Evolutionary conservation across 1,140 invertebrate species (phyloP), one percentile per base, ranked within the genome.

Genomic region (Caenorhabditis remanei): DNA sequence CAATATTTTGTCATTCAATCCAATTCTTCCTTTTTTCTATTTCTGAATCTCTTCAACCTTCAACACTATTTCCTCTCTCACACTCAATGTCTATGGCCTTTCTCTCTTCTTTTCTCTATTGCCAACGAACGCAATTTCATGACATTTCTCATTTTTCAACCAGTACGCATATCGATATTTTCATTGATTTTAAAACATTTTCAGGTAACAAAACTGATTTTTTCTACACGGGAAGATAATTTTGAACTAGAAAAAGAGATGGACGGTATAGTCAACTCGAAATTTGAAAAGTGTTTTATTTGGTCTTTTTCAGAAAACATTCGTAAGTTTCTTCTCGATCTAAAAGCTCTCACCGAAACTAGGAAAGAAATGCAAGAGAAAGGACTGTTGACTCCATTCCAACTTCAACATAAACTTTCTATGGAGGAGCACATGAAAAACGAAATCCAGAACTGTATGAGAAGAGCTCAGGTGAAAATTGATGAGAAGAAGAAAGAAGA

Each of bases 391-490:
- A 19, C 71, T 48, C 71, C 71, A 50, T 4, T 9, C 11, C n/a
- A 53, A 24, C 16, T 79, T 53, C 43, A 5, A 21, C 19, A n/a
- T 13, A 79, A 53, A 16, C 24, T 48, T 13, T 13, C 3, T 1
- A 53, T 24, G 19, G 71, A 79, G 41, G 46, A 79, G 46, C 46
- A 79, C 13, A 79, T 79, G 71, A 79, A 24, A n/a, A 46, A 24
- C 19, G 46, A 79, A 24, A 79, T 79, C 2, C 7, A 19, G 11
- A 13, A 8, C 11, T 24, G 19, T 21, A 43, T 50, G 43, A 79
- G 21, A n/a, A 11, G 19, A 14, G 46, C 46, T 32, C 71, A 79
- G 13, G n/a, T 53, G 14, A 79, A 50, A 24, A 21, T 24, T 32
- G 71, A 50, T 21, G 71, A 48, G 8, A 79, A 79, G n/a, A 79